Percentiles rank a stretch among this genome's conserved stretches.
Conservation (phyloP, 2,797 vertebrate species). For the Petrocephalus schoutedeni region DNA sequence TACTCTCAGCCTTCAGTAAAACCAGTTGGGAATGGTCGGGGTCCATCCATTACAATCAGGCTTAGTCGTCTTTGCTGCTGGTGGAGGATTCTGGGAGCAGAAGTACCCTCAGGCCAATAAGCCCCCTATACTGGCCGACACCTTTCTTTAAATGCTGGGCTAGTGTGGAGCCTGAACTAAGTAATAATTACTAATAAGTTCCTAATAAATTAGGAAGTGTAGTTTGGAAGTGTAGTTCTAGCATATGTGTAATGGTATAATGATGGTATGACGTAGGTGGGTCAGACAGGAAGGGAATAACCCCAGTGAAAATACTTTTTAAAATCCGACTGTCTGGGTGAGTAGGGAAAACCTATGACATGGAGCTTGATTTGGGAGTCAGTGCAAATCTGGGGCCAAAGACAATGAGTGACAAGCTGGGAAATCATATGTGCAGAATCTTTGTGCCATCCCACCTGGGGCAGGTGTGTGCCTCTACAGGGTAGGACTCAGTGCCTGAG, state of each 20-base stretch:
- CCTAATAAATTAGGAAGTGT: neutral
- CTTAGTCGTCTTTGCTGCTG: neutral
- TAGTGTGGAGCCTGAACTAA: neutral
- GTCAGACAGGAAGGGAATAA: neutral
- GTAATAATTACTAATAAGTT: neutral
- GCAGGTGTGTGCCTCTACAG: neutral
- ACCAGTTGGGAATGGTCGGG: neutral
- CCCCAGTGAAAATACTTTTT: neutral
- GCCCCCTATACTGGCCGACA: neutral
- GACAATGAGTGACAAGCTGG: neutral
- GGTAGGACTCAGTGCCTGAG: neutral
- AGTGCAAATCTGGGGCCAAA: neutral
- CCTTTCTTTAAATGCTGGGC: neutral
- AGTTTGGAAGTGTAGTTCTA: neutral
- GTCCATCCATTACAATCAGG: neutral
- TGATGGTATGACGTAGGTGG: neutral
- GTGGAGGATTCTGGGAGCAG: neutral
- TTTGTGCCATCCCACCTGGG: neutral
- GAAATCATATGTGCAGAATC: neutral
- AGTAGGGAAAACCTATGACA: neutral
- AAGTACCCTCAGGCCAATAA: neutral
- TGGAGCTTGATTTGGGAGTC: neutral
- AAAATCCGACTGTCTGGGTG: neutral
- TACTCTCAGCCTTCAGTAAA: neutral
- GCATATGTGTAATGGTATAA: neutral